Base-by-base conservation (phyloP, 2,888 invertebrate species). In the Myathropa florea region DNA sequence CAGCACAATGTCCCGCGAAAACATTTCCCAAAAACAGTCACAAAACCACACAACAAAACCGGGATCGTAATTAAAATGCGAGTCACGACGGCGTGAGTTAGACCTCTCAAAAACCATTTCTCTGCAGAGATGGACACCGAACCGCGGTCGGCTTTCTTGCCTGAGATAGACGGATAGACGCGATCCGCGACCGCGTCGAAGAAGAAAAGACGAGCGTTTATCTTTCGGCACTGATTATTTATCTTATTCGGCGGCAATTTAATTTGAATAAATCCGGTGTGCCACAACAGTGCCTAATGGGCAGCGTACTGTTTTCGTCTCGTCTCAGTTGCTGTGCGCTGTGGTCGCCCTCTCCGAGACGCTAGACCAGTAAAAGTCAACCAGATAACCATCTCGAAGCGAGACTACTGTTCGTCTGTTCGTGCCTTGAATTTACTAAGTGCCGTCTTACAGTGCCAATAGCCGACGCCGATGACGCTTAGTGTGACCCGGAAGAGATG, bases 211-310 rank as follows among this genome's bases (percentile, higher is more conserved):
- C 65, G 46, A n/a, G 36, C 39, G 46, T 83, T 78, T 61, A 67
- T 84, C 76, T 67, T 76, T 63, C 53, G 46, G 24, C 24, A 61
- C 68, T 77, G 76, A 77, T 82, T 82, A 68, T 85, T 77, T 82
- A 81, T 82, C 72, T 82, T 70, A 60, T 59, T 64, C 64, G 77
- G 76, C 63, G 82, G 85, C 77, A 82, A 82, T 85, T 78, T 82
- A 85, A 85, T 85, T 85, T 85, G 82, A 82, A 85, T 82, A 85
- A 85, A 73, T 77, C 64, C 68, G 72, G 77, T 85, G 85, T 85
- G 77, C 81, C 81, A 68, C 85, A 85, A 72, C 53, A 77, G 59
- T 85, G 82, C 24, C 57, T 73, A 36, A 26, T 73, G 60, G 85
- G 4, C 57, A 36, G 68, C 73, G 82, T 55, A 59, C 76, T 81